These are phyloP conservation scores for Rhopalosiphum padi DNA, from an alignment of 1,140 invertebrate genomes.

Conservation along the genomic window DNA sequence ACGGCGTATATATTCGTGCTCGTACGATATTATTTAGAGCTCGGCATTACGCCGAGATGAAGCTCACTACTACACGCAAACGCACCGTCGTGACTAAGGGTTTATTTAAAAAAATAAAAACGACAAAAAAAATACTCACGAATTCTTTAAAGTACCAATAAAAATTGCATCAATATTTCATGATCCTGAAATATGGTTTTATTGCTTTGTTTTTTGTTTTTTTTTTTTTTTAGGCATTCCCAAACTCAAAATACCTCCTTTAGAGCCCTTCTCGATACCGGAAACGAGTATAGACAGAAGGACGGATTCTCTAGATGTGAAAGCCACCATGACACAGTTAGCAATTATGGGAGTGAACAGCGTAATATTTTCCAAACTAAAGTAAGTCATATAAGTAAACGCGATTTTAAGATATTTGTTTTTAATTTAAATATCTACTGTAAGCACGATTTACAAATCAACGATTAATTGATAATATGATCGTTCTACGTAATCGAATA, in stretches of 20 bases:
- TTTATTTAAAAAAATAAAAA: constrained; percentile 7
- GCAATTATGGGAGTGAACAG: background rate
- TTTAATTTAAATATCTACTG: background rate
- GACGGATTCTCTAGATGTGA: background rate
- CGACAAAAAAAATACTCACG: background rate
- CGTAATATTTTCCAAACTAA: constrained; percentile 34
- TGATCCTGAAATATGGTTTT: background rate
- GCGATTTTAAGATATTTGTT: background rate
- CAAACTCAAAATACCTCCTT: constrained; percentile 47
- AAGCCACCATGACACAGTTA: background rate
- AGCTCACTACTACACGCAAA: background rate
- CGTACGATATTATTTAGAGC: background rate
- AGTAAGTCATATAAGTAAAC: background rate
- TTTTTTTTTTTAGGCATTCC: constrained; percentile 42
- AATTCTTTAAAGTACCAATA: background rate
- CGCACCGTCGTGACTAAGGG: background rate
- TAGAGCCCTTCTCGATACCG: background rate
- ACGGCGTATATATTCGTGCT: background rate
- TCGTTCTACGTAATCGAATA: no score
- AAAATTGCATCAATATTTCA: constrained; percentile 25
- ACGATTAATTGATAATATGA: no score
- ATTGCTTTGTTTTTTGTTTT: constrained; percentile 1
- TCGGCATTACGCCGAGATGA: background rate
- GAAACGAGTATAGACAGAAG: background rate
- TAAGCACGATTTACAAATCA: background rate